These are phyloP conservation scores for Abramis brama DNA, from an alignment of 2,113 vertebrate species.

Conservation along the genomic window DNA sequence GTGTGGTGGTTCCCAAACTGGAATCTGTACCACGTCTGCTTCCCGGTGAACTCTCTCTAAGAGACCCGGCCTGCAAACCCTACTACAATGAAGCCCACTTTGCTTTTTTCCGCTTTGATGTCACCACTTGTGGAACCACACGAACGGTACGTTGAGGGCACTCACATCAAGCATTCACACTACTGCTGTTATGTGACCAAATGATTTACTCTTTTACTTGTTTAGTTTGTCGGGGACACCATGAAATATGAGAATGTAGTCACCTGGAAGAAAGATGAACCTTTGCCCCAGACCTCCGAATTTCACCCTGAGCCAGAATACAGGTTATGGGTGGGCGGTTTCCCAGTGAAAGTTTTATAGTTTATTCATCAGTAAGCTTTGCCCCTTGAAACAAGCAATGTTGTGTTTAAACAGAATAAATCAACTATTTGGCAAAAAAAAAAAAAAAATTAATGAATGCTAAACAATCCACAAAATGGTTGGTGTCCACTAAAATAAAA, in stretches of 20 bases:
- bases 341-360: too few relatives aligned
- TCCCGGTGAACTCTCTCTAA: slow-evolving; percentile 64
- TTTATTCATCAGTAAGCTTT: background rate
- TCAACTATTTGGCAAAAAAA: background rate
- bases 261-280: slow-evolving; percentile 55
- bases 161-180: background rate
- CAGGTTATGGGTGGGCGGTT: slow-evolving; percentile 48
- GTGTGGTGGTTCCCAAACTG: slow-evolving; percentile 69
- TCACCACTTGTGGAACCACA: slow-evolving; percentile 73
- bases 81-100: slow-evolving; percentile 61
- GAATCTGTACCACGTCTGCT: slow-evolving; percentile 65
- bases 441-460: too few relatives aligned
- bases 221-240: slow-evolving; percentile 66
- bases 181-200: background rate
- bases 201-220: background rate
- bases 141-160: slow-evolving; percentile 59
- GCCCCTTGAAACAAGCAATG: background rate
- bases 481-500: background rate
- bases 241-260: slow-evolving; percentile 76
- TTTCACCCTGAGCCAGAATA: slow-evolving; percentile 36
- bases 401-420: background rate
- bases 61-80: slow-evolving; percentile 69
- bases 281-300: background rate
- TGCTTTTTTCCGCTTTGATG: slow-evolving; percentile 71
- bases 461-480: background rate